These are phyloP conservation scores for Stichodactyla helianthus DNA, from an alignment of 64 coral and sea anemone species.

Conservation along the genomic window DNA sequence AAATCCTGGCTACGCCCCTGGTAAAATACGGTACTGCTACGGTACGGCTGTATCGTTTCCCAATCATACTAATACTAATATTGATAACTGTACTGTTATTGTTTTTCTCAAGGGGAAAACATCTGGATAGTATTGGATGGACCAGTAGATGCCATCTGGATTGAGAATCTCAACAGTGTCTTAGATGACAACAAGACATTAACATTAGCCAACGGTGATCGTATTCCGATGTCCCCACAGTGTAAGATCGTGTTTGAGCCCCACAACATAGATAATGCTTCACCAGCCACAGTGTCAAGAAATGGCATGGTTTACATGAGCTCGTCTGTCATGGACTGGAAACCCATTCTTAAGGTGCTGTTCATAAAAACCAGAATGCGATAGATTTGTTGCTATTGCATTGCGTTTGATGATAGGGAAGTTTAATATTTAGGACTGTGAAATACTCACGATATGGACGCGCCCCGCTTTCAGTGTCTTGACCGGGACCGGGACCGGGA, in stretches of 20 bases:
- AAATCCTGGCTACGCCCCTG: no score
- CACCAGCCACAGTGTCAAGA: slow-evolving; percentile 86
- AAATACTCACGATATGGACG: no score
- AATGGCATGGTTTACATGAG: slow-evolving; percentile 98
- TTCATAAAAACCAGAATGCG: neutral
- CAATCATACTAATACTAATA: neutral
- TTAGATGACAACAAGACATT: slow-evolving; percentile 93
- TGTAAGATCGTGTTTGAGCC: slow-evolving; percentile 94
- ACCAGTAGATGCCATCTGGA: slow-evolving; percentile 92
- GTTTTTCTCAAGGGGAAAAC: slow-evolving; percentile 53
- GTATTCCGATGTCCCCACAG: slow-evolving; percentile 88
- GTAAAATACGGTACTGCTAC: no score
- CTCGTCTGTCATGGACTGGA: slow-evolving; percentile 93
- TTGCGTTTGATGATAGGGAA: no score
- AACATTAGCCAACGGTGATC: slow-evolving; percentile 81
- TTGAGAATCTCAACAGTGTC: slow-evolving; percentile 93
- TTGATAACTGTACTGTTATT: neutral
- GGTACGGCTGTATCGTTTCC: neutral
- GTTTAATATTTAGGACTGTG: no score
- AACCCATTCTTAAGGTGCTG: slow-evolving; percentile 82
- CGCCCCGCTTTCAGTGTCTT: no score
- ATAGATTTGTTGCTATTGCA: no score
- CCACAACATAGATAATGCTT: slow-evolving; percentile 92
- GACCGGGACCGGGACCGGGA: no score
- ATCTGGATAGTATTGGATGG: slow-evolving; percentile 94